These are phyloP conservation scores for Macaria liturata DNA, from an alignment of 2,888 invertebrate genomes.

Conservation along the genomic window DNA sequence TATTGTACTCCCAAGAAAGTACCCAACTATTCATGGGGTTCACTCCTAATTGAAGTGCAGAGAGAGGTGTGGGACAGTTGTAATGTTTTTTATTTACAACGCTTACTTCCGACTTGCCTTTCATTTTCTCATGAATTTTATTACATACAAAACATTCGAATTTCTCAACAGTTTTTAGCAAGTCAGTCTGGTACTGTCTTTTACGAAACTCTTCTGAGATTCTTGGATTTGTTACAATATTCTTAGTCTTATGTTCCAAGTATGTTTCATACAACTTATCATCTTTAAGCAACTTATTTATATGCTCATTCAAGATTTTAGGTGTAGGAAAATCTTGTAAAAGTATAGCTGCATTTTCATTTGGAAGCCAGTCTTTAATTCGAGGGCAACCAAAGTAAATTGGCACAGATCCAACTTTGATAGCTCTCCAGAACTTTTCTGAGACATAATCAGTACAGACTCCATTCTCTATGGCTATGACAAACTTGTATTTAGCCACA, in stretches of 20 bases:
- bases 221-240: constrained; percentile 71
- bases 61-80: constrained; percentile 76
- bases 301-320: constrained; percentile 82
- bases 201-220: constrained; percentile 72
- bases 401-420: constrained; percentile 91
- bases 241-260: constrained; percentile 85
- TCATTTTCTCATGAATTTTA: constrained; percentile 64
- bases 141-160: constrained; percentile 90
- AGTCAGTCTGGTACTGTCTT: constrained; percentile 69
- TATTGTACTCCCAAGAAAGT: constrained; percentile 54
- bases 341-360: constrained; percentile 87
- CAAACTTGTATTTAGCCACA: constrained; percentile 89
- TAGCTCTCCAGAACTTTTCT: constrained; percentile 93
- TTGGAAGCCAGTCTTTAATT: constrained; percentile 90
- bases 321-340: constrained; percentile 86
- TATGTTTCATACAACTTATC: constrained; percentile 86
- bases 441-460: constrained; percentile 93
- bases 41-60: constrained; percentile 60
- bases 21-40: constrained; percentile 68
- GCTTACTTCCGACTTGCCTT: constrained; percentile 40
- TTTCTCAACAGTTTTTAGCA: constrained; percentile 72
- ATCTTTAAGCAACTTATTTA: constrained; percentile 82
- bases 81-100: constrained; percentile 74
- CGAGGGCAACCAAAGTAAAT: constrained; percentile 91
- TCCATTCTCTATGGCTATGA: constrained; percentile 93